Evolutionary conservation across 2,888 invertebrate genomes (phyloP).

Genomic region (Tenodera sinensis): DNA sequence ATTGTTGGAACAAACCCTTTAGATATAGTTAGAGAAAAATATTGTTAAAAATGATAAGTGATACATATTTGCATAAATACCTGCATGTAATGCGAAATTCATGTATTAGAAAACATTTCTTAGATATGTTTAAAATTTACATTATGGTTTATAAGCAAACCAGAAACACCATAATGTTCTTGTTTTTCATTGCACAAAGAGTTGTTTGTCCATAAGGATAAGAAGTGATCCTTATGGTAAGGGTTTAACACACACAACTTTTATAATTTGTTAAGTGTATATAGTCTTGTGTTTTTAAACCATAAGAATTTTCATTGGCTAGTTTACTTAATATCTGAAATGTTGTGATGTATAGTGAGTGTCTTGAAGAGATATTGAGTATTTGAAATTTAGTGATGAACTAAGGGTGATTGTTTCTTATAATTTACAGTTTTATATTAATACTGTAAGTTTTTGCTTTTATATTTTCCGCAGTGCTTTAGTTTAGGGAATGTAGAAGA

Average conservation of each 20-base stretch:
- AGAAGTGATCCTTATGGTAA: neutral
- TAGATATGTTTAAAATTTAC: too few relatives aligned
- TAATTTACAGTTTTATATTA: neutral
- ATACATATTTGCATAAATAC: too few relatives aligned
- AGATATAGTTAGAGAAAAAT: too few relatives aligned
- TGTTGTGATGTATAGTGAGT: neutral
- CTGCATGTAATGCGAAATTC: too few relatives aligned
- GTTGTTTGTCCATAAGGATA: neutral
- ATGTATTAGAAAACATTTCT: too few relatives aligned
- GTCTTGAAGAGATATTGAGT: neutral
- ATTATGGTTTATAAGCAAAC: neutral
- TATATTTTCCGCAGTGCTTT: too few relatives aligned
- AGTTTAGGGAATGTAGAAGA: too few relatives aligned
- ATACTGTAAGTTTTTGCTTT: neutral
- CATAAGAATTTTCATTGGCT: neutral
- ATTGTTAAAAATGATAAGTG: too few relatives aligned
- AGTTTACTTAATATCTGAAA: neutral
- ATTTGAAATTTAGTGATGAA: neutral
- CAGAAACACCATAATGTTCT: neutral
- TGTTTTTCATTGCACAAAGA: neutral
- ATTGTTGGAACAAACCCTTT: too few relatives aligned
- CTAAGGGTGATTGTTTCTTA: neutral
- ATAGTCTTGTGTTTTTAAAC: neutral
- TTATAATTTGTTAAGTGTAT: neutral
- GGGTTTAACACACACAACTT: neutral